Conservation (phyloP, 1,140 invertebrate genomes). For the Carposina sasakii region DNA sequence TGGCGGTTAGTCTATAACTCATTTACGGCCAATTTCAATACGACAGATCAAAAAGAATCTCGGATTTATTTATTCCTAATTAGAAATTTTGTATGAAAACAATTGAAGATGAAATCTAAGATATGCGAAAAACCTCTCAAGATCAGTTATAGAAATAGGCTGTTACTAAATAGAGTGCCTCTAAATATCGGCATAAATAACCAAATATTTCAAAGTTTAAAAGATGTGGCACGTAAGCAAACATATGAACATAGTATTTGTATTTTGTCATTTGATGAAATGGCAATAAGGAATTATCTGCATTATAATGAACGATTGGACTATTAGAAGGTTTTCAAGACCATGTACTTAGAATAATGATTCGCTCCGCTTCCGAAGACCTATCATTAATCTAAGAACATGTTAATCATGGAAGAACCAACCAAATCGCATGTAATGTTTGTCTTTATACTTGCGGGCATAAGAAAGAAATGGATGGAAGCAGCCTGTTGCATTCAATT, state of each 20-base stretch:
- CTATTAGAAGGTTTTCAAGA: neutral
- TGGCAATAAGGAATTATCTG: neutral
- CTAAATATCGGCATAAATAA: neutral
- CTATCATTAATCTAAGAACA: too few relatives aligned
- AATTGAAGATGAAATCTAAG: too few relatives aligned
- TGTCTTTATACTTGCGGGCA: slow-evolving; percentile 4
- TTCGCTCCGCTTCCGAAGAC: too few relatives aligned
- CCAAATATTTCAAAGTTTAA: neutral
- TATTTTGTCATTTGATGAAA: slow-evolving; percentile 1
- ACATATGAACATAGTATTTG: neutral
- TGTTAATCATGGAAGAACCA: neutral
- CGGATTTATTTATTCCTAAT: too few relatives aligned
- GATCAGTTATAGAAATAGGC: too few relatives aligned
- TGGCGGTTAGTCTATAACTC: too few relatives aligned
- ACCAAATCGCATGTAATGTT: slow-evolving; percentile 12
- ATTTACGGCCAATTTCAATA: too few relatives aligned
- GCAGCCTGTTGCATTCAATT: slow-evolving; percentile 11
- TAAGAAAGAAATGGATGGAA: slow-evolving; percentile 8
- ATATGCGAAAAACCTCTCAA: too few relatives aligned
- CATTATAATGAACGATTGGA: neutral
- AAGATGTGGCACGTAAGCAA: neutral
- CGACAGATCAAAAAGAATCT: too few relatives aligned
- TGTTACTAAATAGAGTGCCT: neutral
- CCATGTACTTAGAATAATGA: too few relatives aligned
- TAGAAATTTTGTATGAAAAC: too few relatives aligned